Evolutionary conservation across 2,888 invertebrate genomes (phyloP).

Genomic region (Parnassius glacialis): DNA sequence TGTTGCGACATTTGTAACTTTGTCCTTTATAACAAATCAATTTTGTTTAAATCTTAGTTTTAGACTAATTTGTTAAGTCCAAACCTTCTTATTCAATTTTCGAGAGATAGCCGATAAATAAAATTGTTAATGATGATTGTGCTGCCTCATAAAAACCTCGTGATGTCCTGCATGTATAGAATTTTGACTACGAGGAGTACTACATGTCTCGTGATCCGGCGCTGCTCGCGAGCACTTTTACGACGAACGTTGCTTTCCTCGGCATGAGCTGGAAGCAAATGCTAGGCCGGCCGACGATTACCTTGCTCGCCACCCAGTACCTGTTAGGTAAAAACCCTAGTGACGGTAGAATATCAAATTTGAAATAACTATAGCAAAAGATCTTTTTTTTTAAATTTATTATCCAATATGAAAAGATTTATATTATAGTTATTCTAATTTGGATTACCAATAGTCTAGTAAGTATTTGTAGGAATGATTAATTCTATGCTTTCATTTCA

Average conservation of each 20-base stretch:
- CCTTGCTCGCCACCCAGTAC: constrained; percentile 91
- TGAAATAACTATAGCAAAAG: neutral
- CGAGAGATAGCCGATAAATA: neutral
- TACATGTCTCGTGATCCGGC: constrained; percentile 98
- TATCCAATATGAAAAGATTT: too few species aligned
- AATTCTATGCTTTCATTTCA: too few species aligned
- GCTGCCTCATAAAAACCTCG: constrained; percentile 15
- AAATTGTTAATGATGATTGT: constrained; percentile 8
- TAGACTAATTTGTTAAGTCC: too few species aligned
- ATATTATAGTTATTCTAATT: too few species aligned
- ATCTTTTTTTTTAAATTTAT: neutral
- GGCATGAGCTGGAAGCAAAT: constrained; percentile 98
- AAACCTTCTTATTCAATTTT: neutral
- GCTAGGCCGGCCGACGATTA: constrained; percentile 97
- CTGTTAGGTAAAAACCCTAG: constrained; percentile 86
- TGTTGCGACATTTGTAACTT: too few species aligned
- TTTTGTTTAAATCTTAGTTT: too few species aligned
- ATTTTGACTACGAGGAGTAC: constrained; percentile 95
- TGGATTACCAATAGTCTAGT: too few species aligned
- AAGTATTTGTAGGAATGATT: too few species aligned
- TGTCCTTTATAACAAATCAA: too few species aligned
- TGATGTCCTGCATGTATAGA: constrained; percentile 81
- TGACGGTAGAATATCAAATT: constrained; percentile 5
- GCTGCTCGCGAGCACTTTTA: constrained; percentile 96
- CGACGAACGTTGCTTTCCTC: constrained; percentile 95